Evolutionary conservation across 2,888 invertebrate genomes (phyloP).

Genomic region (Apodemia duryi): DNA sequence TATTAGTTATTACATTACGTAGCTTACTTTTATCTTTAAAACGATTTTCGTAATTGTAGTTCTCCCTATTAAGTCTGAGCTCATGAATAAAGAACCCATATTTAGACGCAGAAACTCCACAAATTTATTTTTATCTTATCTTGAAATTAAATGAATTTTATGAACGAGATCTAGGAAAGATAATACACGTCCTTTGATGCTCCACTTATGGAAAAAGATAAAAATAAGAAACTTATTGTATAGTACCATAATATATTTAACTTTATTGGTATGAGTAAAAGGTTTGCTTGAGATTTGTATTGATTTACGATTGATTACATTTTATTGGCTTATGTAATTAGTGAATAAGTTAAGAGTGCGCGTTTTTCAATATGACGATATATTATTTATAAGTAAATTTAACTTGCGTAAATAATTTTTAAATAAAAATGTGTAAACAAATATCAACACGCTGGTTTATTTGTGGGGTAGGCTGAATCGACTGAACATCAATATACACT

Average conservation of each 20-base stretch:
- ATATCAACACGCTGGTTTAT: no score
- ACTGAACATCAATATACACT: no score
- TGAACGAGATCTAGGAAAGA: slow-evolving; percentile 14
- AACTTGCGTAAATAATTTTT: no score
- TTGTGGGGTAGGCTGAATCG: no score
- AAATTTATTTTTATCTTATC: slow-evolving; percentile 15
- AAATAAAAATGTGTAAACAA: no score
- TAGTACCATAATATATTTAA: slow-evolving; percentile 6
- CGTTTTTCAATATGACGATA: no score
- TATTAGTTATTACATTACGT: slow-evolving; percentile 19
- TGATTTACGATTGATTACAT: slow-evolving; percentile 29
- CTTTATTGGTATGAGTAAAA: slow-evolving; percentile 1
- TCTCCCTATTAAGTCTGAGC: not conserved
- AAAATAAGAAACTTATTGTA: slow-evolving; percentile 7
- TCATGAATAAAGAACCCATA: slow-evolving; percentile 11
- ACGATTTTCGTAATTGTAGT: slow-evolving; percentile 13
- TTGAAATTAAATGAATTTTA: slow-evolving; percentile 14
- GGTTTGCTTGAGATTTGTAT: not conserved
- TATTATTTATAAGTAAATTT: no score
- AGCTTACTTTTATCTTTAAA: slow-evolving; percentile 16
- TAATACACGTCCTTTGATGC: slow-evolving; percentile 14
- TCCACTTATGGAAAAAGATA: slow-evolving; percentile 11
- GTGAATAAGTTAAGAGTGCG: no score
- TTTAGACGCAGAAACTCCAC: slow-evolving; percentile 13
- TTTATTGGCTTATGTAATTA: slow-evolving; percentile 37